A percentile compares a stretch with the other conserved stretches of the same genome.
phyloP scores from a whole-genome alignment of 1,140 invertebrate species.

The Nomia melanderi region DNA sequence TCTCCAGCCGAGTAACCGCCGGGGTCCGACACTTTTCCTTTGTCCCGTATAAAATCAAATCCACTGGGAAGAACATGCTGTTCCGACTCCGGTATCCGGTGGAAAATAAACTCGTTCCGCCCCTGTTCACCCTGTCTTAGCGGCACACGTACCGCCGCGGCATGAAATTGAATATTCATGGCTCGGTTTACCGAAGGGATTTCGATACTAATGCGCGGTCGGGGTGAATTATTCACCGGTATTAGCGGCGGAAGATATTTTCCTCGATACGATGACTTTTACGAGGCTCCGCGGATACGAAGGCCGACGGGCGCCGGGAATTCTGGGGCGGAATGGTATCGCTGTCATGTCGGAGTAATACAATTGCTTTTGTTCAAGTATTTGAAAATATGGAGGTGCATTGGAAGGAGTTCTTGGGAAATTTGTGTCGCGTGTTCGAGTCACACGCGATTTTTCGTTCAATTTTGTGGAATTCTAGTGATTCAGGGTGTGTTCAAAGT shows the following conservation, averaged over 20 bases:
- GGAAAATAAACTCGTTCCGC: constrained; percentile 8
- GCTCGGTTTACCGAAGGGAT: not conserved
- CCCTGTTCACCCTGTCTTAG: not conserved
- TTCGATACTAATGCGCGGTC: not conserved
- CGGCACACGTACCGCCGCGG: not conserved
- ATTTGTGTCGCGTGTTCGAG: too few relatives aligned
- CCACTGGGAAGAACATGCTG: constrained; percentile 5
- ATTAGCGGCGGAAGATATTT: not conserved
- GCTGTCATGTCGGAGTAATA: too few relatives aligned
- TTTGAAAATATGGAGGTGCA: too few relatives aligned
- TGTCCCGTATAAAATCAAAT: constrained; percentile 49
- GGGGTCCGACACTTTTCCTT: constrained; percentile 11
- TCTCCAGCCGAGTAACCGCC: not conserved
- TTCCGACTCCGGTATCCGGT: not conserved
- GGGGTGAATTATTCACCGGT: not conserved
- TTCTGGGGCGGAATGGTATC: too few relatives aligned
- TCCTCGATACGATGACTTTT: not conserved
- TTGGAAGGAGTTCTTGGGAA: too few relatives aligned
- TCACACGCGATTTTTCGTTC: too few relatives aligned
- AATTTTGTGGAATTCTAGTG: too few relatives aligned
- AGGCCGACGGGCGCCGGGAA: too few relatives aligned
- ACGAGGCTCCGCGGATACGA: not conserved
- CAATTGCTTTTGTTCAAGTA: too few relatives aligned
- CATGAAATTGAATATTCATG: constrained; percentile 35
- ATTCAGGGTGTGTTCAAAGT: too few relatives aligned